Base-by-base conservation (phyloP, 2,888 invertebrate genomes). In the Rhingia campestris region DNA sequence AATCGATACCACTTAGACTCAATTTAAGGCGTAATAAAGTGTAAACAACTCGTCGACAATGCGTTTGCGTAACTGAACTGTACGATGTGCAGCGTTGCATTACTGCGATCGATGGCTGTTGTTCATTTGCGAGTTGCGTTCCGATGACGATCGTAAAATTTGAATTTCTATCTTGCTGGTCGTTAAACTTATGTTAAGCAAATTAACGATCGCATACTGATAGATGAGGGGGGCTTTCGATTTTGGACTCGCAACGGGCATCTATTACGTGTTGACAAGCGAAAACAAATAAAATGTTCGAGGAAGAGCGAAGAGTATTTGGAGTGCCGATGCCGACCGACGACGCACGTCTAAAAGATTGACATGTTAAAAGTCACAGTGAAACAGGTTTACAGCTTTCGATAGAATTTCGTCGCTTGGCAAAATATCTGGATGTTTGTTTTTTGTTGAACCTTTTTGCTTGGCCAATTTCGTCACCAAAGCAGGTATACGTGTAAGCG, bases 1-100 rank as follows among this genome's bases (percentile, higher is more conserved):
- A 84, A 80, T 84, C 80, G 80, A 84, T 84, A 64, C 80, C 80
- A 84, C 84, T 84, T 84, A 84, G 69, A 64, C 54, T 45, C 84
- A 74, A 84, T 80, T 70, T 74, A 80, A 80, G 80, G 80, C 70
- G 69, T 70, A 84, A 84, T 80, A 84, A 84, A 84, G 74, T 80
- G 80, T 75, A 84, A 84, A 80, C 84, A 79, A 80, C 69, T 67
- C 51, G 59, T 64, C 41, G 64, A 79, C 69, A 70, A 58, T 81
- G 81, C 22, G 53, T 84, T n/a, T 84, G 79, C 84, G 70, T 66
- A 84, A 84, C 45, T 43, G 59, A 22, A 22, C 39, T 61, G 66
- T 49, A 47, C 43, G n/a, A 35, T n/a, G 14, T 39, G 35, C 22
- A 22, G 49, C 43, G 9, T 64, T 64, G 47, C 6, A 12, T 12